phyloP scores from a whole-genome alignment of 2,888 invertebrate genomes.

The Himalopsyche japonica region DNA sequence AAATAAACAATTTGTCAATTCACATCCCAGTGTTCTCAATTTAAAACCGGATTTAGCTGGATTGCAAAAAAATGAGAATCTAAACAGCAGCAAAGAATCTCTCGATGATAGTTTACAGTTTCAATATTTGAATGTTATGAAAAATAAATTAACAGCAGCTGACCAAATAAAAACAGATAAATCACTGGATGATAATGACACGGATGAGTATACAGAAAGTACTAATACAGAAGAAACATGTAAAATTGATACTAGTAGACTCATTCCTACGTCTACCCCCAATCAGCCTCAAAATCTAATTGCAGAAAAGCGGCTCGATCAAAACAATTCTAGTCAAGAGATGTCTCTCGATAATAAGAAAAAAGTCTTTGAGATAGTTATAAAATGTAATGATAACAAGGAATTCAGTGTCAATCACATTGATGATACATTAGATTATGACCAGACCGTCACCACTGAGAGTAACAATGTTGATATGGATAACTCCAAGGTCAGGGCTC shows the following conservation, averaged over 20 bases:
- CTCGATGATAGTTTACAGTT: background rate
- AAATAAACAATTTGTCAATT: conserved; percentile 52
- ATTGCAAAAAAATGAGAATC: conserved; percentile 17
- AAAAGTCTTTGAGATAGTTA: conserved; percentile 36
- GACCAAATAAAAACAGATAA: conserved; percentile 3
- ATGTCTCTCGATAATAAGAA: conserved; percentile 3
- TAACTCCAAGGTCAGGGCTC: conserved; percentile 31
- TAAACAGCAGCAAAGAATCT: conserved; percentile 18
- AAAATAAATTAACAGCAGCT: background rate
- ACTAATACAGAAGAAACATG: conserved; percentile 52
- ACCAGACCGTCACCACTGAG: conserved; percentile 24
- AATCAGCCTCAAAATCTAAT: conserved; percentile 7
- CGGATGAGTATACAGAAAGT: conserved; percentile 36
- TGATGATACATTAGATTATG: conserved; percentile 10
- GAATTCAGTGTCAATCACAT: background rate
- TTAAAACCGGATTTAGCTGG: conserved; percentile 47
- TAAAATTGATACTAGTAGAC: conserved; percentile 42
- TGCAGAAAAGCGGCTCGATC: background rate
- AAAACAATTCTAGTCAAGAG: conserved; percentile 28
- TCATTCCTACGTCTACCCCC: conserved; percentile 35
- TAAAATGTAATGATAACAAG: conserved; percentile 6
- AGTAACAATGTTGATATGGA: conserved; percentile 47
- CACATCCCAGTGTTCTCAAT: conserved; percentile 51
- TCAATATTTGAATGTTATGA: background rate
- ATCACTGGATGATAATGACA: background rate